Conservation (phyloP, 2,888 invertebrate genomes). For the Sinopyrophorus schimmeli region DNA sequence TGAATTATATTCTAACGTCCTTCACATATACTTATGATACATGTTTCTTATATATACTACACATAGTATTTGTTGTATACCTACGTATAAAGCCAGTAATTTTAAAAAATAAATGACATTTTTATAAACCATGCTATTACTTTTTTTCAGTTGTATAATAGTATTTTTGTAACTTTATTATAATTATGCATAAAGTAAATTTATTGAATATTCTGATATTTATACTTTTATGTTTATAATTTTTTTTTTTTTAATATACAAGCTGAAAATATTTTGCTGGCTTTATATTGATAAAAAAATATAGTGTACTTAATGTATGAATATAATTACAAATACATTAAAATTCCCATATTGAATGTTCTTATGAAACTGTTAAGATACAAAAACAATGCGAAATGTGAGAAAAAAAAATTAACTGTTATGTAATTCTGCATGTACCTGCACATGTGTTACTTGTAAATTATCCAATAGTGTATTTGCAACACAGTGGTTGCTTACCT, state of each 20-base stretch:
- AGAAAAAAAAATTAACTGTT: no score
- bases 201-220: no score
- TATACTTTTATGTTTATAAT: neutral
- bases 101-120: neutral
- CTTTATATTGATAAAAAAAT: conserved; percentile 7
- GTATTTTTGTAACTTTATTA: no score
- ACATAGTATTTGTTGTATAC: conserved; percentile 23
- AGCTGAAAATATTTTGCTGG: conserved; percentile 8
- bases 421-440: conserved; percentile 25
- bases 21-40: conserved; percentile 41
- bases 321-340: no score
- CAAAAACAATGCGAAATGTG: conserved; percentile 15
- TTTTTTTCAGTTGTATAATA: no score
- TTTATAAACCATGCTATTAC: no score
- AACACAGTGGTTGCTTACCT: neutral
- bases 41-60: conserved; percentile 38
- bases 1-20: conserved; percentile 38
- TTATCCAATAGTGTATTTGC: conserved; percentile 12
- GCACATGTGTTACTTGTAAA: conserved; percentile 23
- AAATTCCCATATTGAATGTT: conserved; percentile 24
- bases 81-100: conserved; percentile 6
- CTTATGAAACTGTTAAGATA: conserved; percentile 28
- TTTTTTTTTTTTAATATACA: neutral
- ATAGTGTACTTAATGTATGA: conserved; percentile 20
- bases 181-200: no score